These are phyloP conservation scores for Megalurothrips usitatus DNA, from an alignment of 2,888 invertebrate species.

Conservation along the genomic window DNA sequence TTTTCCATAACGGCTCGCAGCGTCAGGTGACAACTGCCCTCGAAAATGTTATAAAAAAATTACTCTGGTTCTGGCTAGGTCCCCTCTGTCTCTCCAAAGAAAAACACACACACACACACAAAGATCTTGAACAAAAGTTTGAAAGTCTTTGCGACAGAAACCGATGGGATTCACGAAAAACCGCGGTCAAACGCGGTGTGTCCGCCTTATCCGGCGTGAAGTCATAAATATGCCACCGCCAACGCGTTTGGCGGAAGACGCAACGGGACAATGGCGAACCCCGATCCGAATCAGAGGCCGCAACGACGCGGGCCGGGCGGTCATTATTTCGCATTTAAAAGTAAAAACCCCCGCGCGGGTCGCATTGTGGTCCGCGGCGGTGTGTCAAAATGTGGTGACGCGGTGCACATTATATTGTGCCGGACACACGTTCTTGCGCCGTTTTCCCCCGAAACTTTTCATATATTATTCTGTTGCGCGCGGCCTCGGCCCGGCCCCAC, in stretches of 20 bases:
- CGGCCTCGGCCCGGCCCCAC: too few species aligned
- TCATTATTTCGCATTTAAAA: conserved; percentile 17
- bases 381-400: conserved; percentile 17
- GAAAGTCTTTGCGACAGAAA: too few species aligned
- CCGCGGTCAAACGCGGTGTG: not conserved
- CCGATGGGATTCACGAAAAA: too few species aligned
- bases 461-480: too few species aligned
- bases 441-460: not conserved
- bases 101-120: too few species aligned
- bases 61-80: too few species aligned
- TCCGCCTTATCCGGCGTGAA: conserved; percentile 15
- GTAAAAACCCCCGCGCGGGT: not conserved
- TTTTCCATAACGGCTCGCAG: too few species aligned
- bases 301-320: not conserved
- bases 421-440: not conserved
- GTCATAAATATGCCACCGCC: not conserved
- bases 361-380: not conserved
- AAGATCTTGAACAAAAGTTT: too few species aligned
- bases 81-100: too few species aligned
- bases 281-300: too few species aligned
- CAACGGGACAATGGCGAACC: not conserved
- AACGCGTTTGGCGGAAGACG: not conserved
- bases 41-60: too few species aligned
- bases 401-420: not conserved
- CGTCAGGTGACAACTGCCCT: too few species aligned